phyloP scores from a whole-genome alignment of 2,888 invertebrate species.

The Scaeva pyrastri region DNA sequence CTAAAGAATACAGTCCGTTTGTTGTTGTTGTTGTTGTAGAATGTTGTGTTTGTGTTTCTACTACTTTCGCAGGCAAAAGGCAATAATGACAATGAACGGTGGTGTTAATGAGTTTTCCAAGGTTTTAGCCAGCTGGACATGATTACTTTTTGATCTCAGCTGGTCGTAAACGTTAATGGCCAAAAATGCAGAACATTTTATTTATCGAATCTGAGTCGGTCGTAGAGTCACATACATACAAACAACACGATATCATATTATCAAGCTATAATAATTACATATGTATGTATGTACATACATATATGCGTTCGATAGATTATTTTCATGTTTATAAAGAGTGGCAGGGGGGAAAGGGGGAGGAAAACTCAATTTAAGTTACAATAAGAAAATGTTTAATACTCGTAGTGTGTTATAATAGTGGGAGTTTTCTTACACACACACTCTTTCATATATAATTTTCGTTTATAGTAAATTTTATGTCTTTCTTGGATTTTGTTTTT shows the following conservation, averaged over 20 bases:
- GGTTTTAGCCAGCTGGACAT: slow-evolving; percentile 71
- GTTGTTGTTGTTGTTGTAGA: slow-evolving; percentile 8
- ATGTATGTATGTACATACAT: background rate
- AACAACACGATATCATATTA: background rate
- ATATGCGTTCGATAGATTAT: background rate
- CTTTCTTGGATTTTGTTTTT: too few relatives aligned
- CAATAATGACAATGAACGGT: slow-evolving; percentile 57
- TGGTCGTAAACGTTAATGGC: slow-evolving; percentile 72
- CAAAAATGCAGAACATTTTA: slow-evolving; percentile 53
- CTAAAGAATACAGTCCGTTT: too few relatives aligned
- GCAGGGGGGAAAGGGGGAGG: background rate
- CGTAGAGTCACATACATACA: background rate
- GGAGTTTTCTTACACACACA: too few relatives aligned
- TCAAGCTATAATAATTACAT: background rate
- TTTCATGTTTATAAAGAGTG: too few relatives aligned
- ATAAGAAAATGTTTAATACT: too few relatives aligned
- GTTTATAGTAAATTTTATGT: background rate
- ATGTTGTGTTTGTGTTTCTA: slow-evolving; percentile 24
- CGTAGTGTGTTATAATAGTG: too few relatives aligned
- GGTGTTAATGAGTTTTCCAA: slow-evolving; percentile 73
- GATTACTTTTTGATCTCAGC: slow-evolving; percentile 74
- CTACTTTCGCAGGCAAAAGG: slow-evolving; percentile 6
- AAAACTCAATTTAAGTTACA: slow-evolving; percentile 15
- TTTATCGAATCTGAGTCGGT: slow-evolving; percentile 58
- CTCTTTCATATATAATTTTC: background rate